Evolutionary conservation across 2,888 invertebrate genomes (phyloP), one percentile per base, ranked within the genome.

Genomic region (Drosophila paranaensis): DNA sequence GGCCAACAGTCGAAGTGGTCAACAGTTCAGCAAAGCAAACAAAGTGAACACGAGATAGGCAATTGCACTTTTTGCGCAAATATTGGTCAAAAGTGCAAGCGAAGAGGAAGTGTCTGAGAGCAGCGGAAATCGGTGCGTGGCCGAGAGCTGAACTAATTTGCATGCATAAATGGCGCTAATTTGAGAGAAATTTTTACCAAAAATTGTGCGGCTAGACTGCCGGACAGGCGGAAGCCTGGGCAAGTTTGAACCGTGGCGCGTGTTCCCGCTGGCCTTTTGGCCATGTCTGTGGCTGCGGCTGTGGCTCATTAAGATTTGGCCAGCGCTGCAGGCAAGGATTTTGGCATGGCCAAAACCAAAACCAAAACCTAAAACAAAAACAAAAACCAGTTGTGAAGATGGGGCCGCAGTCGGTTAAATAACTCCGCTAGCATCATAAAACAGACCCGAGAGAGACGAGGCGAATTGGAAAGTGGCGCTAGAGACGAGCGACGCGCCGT

Each of bases 141-240:
- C 68, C 43, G 50, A 75, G 70, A 74, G 64, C 71, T 72, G 66
- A 71, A 71, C 77, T 72, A 87, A 85, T 85, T 89, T 87, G 88
- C 79, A 79, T 87, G 62, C 64, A 64, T 66, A 84, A 87, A 68
- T 84, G 84, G 85, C 81, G 84, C 51, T 87, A 85, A 89, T 87
- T 76, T 72, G 88, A 70, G 84, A 81, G 89, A 87, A 83, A 89
- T 69, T 72, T 78, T 60, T 51, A 33, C 64, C 55, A 54, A 69
- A 85, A 85, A 65, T 58, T 46, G 27, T 60, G 51, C n/a, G 55
- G 57, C 13, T 65, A 65, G 51, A 55, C 69, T 82, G 64, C 67
- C 87, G 84, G 84, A 60, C 68, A 83, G 63, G 40, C 43, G 51
- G 30, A 50, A 53, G 57, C 61, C 62, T 69, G 69, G 69, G 40